Evolutionary conservation across 2,888 invertebrate species (phyloP).

Genomic region (Lapara coniferarum): DNA sequence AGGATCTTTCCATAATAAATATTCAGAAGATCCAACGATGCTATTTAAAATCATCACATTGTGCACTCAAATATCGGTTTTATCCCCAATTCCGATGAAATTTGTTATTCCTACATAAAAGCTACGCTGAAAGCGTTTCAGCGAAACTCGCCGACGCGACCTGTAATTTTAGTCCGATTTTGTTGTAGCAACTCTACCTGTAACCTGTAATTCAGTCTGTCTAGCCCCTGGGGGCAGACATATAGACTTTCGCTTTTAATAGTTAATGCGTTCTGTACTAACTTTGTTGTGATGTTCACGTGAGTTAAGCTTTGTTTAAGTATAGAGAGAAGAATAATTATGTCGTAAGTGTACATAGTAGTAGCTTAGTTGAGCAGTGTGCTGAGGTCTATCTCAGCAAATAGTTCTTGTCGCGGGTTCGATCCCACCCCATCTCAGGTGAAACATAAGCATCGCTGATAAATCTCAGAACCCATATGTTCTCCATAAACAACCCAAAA

Average conservation of each 20-base stretch:
- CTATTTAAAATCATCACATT: no score
- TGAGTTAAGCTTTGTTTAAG: not conserved
- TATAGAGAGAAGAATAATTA: not conserved
- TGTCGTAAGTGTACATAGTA: not conserved
- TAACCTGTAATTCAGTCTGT: constrained; percentile 44
- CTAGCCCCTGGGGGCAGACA: constrained; percentile 4
- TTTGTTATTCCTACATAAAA: not conserved
- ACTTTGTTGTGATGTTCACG: constrained; percentile 6
- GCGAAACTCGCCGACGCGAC: constrained; percentile 21
- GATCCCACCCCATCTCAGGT: no score
- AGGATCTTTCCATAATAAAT: no score
- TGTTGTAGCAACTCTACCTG: constrained; percentile 36
- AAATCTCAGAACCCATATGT: no score
- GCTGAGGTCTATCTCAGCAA: no score
- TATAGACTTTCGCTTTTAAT: constrained; percentile 19
- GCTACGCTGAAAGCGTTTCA: constrained; percentile 9
- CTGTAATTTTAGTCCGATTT: constrained; percentile 38
- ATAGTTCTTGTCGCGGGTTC: no score
- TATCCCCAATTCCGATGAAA: not conserved
- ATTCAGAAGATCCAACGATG: no score
- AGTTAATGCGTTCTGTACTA: constrained; percentile 16
- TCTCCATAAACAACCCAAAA: no score
- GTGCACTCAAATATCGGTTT: not conserved
- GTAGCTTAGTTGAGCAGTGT: not conserved
- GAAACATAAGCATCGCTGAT: no score